Conservation (phyloP, 2,797 vertebrate species). For the Poeciliopsis gracilis region DNA sequence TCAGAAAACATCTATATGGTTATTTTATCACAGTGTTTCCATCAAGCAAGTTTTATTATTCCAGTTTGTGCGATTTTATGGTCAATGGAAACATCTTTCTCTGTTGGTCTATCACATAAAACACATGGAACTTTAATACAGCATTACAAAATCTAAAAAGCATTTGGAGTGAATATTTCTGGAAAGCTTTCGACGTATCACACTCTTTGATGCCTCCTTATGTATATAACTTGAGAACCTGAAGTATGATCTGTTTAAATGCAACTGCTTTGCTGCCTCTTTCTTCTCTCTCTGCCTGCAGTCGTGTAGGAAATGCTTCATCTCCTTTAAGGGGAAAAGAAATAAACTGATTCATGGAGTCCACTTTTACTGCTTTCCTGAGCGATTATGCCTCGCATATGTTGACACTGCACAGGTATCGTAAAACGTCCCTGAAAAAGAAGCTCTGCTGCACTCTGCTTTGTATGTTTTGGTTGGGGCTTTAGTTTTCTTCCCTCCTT, state of each 20-base stretch:
- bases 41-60: no score
- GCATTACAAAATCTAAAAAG: not conserved
- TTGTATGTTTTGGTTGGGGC: conserved; percentile 24
- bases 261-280: conserved; percentile 20
- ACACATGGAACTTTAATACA: not conserved
- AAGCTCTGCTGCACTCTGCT: conserved; percentile 19
- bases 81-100: not conserved
- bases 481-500: conserved; percentile 5
- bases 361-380: conserved; percentile 56
- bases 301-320: conserved; percentile 58
- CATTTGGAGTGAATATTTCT: not conserved
- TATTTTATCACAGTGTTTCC: no score
- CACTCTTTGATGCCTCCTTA: conserved; percentile 21
- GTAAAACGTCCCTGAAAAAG: conserved; percentile 36
- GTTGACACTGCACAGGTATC: conserved; percentile 52
- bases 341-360: conserved; percentile 49
- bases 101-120: not conserved
- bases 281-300: conserved; percentile 24
- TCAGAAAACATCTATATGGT: no score
- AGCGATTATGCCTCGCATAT: conserved; percentile 37
- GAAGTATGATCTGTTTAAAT: conserved; percentile 30
- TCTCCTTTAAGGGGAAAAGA: conserved; percentile 47
- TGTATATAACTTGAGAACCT: conserved; percentile 11
- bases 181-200: not conserved
- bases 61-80: not conserved